A percentile compares a stretch with the other conserved stretches of the same genome.
Conservation (phyloP, 2,888 invertebrate genomes). For the Drosophila mettleri region DNA sequence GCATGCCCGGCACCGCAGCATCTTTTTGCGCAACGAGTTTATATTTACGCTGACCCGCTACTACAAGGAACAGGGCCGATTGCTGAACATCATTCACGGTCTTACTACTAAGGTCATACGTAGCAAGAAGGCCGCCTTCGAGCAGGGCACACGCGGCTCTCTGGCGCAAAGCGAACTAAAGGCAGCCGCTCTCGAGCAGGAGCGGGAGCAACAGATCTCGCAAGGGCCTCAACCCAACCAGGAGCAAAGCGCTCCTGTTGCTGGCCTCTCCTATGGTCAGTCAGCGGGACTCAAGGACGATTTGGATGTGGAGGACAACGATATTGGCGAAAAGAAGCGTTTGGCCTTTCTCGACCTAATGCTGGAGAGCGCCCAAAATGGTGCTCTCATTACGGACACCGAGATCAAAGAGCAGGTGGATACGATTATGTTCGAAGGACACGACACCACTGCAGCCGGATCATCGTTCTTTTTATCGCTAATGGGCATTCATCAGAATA, state of each 20-base stretch:
- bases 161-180: constrained; percentile 78
- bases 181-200: constrained; percentile 62
- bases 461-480: constrained; percentile 92
- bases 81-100: constrained; percentile 91
- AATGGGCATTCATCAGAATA: constrained; percentile 90
- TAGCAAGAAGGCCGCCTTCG: constrained; percentile 91
- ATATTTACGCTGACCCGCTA: constrained; percentile 91
- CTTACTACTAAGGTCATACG: constrained; percentile 92
- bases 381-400: constrained; percentile 89
- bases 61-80: constrained; percentile 90
- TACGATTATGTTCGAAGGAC: constrained; percentile 95
- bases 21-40: constrained; percentile 91
- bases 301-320: constrained; percentile 91
- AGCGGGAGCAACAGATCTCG: constrained; percentile 23
- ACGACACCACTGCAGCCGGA: constrained; percentile 93
- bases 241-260: constrained; percentile 85
- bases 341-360: constrained; percentile 95
- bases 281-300: constrained; percentile 91
- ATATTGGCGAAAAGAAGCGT: constrained; percentile 92
- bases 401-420: constrained; percentile 94
- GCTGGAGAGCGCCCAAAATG: constrained; percentile 91
- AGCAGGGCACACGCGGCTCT: constrained; percentile 87
- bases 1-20: constrained; percentile 92
- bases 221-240: constrained; percentile 3
- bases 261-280: constrained; percentile 90